These are phyloP conservation scores for Nothobranchius furzeri DNA, from an alignment of 2,113 vertebrate species.

Conservation along the genomic window DNA sequence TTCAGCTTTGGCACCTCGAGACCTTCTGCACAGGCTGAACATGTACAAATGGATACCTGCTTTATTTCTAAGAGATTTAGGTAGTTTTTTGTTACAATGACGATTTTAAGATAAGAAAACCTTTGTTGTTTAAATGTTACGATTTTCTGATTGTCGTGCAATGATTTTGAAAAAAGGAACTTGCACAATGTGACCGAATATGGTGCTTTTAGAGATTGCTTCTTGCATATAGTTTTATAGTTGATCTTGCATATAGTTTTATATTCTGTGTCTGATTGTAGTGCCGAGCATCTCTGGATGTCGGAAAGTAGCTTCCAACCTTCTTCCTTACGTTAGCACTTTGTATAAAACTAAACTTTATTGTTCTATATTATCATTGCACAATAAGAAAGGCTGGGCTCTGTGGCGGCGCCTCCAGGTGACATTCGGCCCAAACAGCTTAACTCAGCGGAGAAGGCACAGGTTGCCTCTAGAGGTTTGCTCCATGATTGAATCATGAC, in stretches of 20 bases:
- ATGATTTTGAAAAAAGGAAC: conserved; percentile 69
- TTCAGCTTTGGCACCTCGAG: conserved; percentile 54
- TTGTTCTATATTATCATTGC: conserved; percentile 58
- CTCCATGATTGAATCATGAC: conserved; percentile 83
- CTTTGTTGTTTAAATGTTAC: conserved; percentile 45
- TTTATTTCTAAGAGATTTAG: conserved; percentile 65
- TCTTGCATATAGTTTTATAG: conserved; percentile 58
- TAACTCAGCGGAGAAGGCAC: conserved; percentile 78
- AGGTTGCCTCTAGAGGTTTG: conserved; percentile 85
- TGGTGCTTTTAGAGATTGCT: conserved; percentile 76
- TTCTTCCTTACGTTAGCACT: conserved; percentile 73
- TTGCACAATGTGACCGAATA: conserved; percentile 76
- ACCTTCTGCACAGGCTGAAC: conserved; percentile 50
- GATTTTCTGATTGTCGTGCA: conserved; percentile 65
- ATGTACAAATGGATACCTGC: conserved; percentile 64
- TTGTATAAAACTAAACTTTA: conserved; percentile 72
- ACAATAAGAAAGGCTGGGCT: conserved; percentile 70
- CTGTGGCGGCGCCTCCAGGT: conserved; percentile 61
- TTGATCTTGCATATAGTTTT: conserved; percentile 38
- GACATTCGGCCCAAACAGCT: conserved; percentile 74
- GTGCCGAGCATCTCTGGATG: conserved; percentile 41
- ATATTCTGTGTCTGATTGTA: conserved; percentile 38
- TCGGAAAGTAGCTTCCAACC: conserved; percentile 64
- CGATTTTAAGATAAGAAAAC: conserved; percentile 41
- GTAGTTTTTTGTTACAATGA: conserved; percentile 59